Evolutionary conservation across 2,797 vertebrate species (phyloP).

Genomic region (Schizopygopsis pylzovi): DNA sequence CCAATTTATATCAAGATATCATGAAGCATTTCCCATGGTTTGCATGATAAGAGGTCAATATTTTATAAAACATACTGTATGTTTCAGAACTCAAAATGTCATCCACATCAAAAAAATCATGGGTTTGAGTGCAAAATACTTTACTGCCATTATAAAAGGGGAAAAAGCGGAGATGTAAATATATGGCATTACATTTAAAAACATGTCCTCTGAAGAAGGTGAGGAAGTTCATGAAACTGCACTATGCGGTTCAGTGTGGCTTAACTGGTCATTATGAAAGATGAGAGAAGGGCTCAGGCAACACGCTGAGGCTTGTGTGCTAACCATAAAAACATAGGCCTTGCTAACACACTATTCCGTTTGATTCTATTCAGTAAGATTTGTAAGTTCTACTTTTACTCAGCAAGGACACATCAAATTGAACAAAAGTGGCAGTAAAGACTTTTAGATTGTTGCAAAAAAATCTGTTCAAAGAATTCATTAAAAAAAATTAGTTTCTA

Average conservation of each 20-base stretch:
- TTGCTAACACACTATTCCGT: background rate
- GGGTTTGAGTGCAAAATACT: background rate
- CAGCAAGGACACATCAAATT: background rate
- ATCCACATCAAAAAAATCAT: background rate
- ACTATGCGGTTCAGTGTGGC: constrained; percentile 37
- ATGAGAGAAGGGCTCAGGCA: constrained; percentile 37
- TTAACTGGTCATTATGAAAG: constrained; percentile 58
- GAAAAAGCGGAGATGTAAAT: background rate
- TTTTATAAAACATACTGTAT: background rate
- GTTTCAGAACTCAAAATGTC: background rate
- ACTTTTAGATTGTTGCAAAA: background rate
- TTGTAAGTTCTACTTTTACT: background rate
- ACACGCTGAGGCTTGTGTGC: constrained; percentile 49
- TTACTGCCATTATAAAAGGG: background rate
- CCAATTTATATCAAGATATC: background rate
- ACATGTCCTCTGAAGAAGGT: background rate
- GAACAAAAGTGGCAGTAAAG: background rate
- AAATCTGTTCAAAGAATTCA: background rate
- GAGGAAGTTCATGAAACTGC: constrained; percentile 32
- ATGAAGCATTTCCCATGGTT: background rate
- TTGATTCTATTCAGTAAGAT: background rate
- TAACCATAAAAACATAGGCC: constrained; percentile 48
- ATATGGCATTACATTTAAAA: background rate
- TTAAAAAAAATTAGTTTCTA: too few relatives aligned
- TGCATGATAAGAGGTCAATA: background rate